Conservation (phyloP, 2,888 invertebrate genomes). For the Lepidocyrtoides sp. region DNA sequence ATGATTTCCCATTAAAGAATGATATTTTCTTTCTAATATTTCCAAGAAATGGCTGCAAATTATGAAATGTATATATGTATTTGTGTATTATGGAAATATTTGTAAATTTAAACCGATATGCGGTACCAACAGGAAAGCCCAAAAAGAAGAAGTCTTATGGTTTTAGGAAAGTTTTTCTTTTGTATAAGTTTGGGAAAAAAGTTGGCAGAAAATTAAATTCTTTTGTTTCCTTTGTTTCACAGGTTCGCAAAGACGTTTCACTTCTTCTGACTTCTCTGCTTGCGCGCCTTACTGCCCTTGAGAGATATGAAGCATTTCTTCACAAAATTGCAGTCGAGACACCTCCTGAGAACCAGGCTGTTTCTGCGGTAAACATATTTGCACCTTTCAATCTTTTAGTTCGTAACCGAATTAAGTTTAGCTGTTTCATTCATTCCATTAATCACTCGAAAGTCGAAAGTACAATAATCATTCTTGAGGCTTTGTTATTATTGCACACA, state of each 20-base stretch:
- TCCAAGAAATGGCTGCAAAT: neutral
- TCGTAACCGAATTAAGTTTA: too few species aligned
- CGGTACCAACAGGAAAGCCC: too few species aligned
- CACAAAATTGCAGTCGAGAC: slow-evolving; percentile 87
- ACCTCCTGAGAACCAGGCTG: slow-evolving; percentile 71
- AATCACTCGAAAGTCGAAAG: neutral
- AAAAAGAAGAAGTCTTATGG: neutral
- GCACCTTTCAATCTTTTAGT: too few species aligned
- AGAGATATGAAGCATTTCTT: slow-evolving; percentile 95
- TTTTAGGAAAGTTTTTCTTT: neutral
- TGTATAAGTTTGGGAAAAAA: neutral
- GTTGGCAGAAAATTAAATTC: slow-evolving; percentile 30
- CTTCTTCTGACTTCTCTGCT: slow-evolving; percentile 94
- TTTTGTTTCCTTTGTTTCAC: slow-evolving; percentile 14
- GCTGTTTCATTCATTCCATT: neutral
- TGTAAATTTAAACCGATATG: too few species aligned
- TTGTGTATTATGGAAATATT: too few species aligned
- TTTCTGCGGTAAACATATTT: slow-evolving; percentile 33
- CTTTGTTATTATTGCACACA: too few species aligned
- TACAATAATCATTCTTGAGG: too few species aligned
- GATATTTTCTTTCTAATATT: neutral
- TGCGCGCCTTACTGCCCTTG: slow-evolving; percentile 94
- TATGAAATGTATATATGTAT: neutral
- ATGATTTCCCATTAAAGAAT: neutral
- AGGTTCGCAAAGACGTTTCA: slow-evolving; percentile 91